phyloP scores from a whole-genome alignment of 2,113 vertebrate genomes.

The Lamprologus sp. region DNA sequence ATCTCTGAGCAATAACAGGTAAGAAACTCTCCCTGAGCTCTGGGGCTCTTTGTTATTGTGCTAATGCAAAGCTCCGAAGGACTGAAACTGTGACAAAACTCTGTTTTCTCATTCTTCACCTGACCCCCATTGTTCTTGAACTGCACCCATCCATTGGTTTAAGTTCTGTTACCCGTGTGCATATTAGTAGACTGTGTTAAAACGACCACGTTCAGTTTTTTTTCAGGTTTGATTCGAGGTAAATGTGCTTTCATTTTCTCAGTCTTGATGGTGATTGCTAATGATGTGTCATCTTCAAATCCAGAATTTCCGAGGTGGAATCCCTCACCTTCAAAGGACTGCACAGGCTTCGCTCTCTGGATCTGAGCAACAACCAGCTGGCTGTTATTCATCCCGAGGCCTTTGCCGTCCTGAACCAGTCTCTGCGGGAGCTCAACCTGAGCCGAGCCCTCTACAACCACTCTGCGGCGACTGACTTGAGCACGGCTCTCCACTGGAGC shows the following conservation, averaged over 20 bases:
- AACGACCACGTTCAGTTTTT: background rate
- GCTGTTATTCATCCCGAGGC: slow-evolving; percentile 65
- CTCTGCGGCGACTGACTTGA: slow-evolving; percentile 45
- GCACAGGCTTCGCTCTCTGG: slow-evolving; percentile 67
- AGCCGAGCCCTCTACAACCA: slow-evolving; percentile 73
- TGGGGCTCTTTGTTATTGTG: background rate
- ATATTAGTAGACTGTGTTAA: background rate
- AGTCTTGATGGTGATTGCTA: background rate
- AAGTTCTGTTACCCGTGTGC: background rate
- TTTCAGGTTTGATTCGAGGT: background rate
- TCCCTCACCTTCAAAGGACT: slow-evolving; percentile 63
- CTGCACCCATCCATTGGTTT: background rate
- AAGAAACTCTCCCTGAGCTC: background rate
- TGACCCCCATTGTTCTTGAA: background rate
- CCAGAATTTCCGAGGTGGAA: slow-evolving; percentile 67
- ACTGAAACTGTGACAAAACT: background rate
- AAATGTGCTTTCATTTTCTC: background rate
- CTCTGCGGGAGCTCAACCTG: slow-evolving; percentile 74
- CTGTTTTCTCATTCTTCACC: background rate
- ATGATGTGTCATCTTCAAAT: background rate
- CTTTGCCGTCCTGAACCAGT: slow-evolving; percentile 57
- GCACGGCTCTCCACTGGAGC: slow-evolving; percentile 43
- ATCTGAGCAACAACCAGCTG: slow-evolving; percentile 73
- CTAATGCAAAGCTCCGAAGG: background rate
- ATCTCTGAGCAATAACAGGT: slow-evolving; percentile 76